Evolutionary conservation across 2,888 invertebrate genomes (phyloP), one percentile per base, ranked within the genome.

Genomic region (Drosophila affinis): DNA sequence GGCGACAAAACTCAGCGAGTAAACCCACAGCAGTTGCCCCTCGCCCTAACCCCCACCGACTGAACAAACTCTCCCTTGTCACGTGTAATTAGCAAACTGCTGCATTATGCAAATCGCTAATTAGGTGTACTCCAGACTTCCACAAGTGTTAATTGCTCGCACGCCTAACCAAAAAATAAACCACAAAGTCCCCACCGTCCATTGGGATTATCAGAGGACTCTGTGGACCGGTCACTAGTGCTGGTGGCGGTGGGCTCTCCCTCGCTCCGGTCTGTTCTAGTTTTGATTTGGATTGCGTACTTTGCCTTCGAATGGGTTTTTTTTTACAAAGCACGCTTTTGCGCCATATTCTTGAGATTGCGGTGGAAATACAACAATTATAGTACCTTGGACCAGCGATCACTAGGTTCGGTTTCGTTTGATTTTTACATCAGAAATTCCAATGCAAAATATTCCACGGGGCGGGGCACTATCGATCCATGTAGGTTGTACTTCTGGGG

Each of bases 81-180:
- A 72, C 78, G 72, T 76, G 71, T 73, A 79, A 85, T 85, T 82
- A 82, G 72, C 82, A 58, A 56, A 59, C 39, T 55, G 71, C 48
- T 72, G 72, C 71, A 71, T 70, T 62, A 72, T 70, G 62, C 72
- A 74, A 72, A 72, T 64, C 60, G 70, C 58, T 71, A 73, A 73
- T 71, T 55, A 67, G 52, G 44, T 55, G 54, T 63, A 62, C 72
- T 58, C 72, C 62, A 62, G 71, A 70, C 70, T 62, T 56, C 62
- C 47, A 57, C 70, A 71, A 49, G 72, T 70, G 72, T 72, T 72
- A 72, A 72, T 72, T 70, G 71, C 9, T 54, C 62, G 58, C 51
- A n/a, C 57, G 62, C 56, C 71, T 32, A 47, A 45, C 32, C 49
- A 6, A 39, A 70, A 67, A 70, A n/a, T n/a, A 18, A 24, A 24